Evolutionary conservation across 1,140 invertebrate species (phyloP), one percentile per base, ranked within the genome.

Genomic region (Sycophaga agraensis): DNA sequence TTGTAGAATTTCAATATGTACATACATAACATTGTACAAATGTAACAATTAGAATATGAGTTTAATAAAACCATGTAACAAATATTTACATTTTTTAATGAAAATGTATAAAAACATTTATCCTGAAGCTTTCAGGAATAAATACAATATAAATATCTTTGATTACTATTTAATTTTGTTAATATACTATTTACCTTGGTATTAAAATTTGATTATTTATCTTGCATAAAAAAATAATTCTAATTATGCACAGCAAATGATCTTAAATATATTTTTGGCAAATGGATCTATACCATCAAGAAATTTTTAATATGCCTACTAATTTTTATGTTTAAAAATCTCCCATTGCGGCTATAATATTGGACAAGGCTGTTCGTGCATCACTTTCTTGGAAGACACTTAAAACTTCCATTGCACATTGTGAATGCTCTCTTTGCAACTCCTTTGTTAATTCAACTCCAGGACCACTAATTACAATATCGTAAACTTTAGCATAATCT

Each of bases 341-440:
- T 69, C 88, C 87, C 87, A 92, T 90, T 21, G 90, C 90, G 24
- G 89, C 84, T 48, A 93, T 91, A 67, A 92, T 92, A 77, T 92
- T 91, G 43, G 85, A 84, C 34, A 92, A 80, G 0, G 90, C 91
- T 48, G 86, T 90, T 22, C 88, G 77, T 5, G 90, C 90, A 78
- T 92, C 91, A 54, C 85, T 88, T 60, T 87, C 84, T 53, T 89
- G 85, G 68, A 93, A 89, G 57, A 87, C 84, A 63, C 86, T 83
- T 22, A 96, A 80, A 2, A 91, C 87, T 67, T 86, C 84, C 67
- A 90, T 84, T 24, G 93, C 92, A 67, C 85, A 83, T 17, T 85
- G 80, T 14, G 90, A 91, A 80, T 94, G 91, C 66, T 90, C 85
- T 39, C 85, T 83, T 70, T 93, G 91, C 31, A 94, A 73, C 39